phyloP scores from a whole-genome alignment of 2,113 vertebrate genomes.

The Dissostichus mawsoni region DNA sequence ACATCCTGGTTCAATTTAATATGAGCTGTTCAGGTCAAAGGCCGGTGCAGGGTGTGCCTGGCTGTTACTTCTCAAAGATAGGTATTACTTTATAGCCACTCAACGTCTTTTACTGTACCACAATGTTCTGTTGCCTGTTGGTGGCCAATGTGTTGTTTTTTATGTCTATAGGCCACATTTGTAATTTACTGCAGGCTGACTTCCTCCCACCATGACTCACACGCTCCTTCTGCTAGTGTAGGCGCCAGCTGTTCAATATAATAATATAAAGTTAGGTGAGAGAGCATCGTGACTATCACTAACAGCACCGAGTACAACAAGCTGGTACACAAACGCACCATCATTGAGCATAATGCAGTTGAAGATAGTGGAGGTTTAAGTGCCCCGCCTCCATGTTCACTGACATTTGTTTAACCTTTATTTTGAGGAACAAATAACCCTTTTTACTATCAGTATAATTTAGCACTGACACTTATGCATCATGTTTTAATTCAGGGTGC shows the following conservation, averaged over 20 bases:
- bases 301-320: neutral
- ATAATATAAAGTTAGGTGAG: neutral
- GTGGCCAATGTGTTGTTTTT: neutral
- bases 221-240: neutral
- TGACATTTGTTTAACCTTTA: neutral
- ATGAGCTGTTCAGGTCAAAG: conserved; percentile 48
- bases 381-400: neutral
- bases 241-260: neutral
- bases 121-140: neutral
- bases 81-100: neutral
- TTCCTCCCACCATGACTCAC: conserved; percentile 25
- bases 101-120: neutral
- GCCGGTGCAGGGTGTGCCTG: conserved; percentile 50
- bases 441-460: neutral
- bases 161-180: conserved; percentile 1
- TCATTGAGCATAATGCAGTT: too few relatives aligned
- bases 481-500: neutral
- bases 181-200: conserved; percentile 16
- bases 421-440: neutral
- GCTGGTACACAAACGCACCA: conserved; percentile 8
- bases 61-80: neutral
- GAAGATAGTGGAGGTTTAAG: too few relatives aligned
- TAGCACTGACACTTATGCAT: neutral
- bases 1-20: conserved; percentile 44
- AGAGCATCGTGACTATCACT: neutral